Evolutionary conservation across 2,113 vertebrate genomes (phyloP).

Genomic region (Aramus guarauna): DNA sequence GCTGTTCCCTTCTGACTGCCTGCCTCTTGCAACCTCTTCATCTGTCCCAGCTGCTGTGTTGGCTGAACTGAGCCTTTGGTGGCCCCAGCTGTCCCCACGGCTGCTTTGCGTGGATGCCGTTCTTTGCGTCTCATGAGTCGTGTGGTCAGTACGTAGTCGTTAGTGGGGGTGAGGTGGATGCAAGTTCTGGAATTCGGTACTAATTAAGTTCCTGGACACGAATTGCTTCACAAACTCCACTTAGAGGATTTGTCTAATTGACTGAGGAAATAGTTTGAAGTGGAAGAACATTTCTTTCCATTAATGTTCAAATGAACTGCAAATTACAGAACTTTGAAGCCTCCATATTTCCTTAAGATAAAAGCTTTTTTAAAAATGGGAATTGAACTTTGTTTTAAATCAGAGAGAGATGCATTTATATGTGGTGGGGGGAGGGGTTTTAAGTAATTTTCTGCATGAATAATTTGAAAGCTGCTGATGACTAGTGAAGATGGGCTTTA

Average conservation of each 20-base stretch:
- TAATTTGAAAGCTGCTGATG: constrained; percentile 48
- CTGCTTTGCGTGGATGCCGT: background rate
- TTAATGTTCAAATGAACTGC: constrained; percentile 75
- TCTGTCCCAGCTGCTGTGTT: background rate
- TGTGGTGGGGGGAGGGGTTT: background rate
- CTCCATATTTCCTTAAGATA: constrained; percentile 72
- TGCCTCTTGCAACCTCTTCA: background rate
- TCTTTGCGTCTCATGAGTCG: accelerated
- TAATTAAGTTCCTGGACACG: constrained; percentile 74
- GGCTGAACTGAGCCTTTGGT: background rate
- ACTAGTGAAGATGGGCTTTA: background rate
- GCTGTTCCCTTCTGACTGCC: background rate
- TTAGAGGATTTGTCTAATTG: constrained; percentile 79
- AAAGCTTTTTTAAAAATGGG: constrained; percentile 57
- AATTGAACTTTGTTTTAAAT: constrained; percentile 63
- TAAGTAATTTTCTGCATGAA: constrained; percentile 65
- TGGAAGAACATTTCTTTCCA: constrained; percentile 75
- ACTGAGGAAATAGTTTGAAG: constrained; percentile 76
- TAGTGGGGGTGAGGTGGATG: constrained; percentile 19
- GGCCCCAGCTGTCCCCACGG: background rate
- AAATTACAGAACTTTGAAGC: constrained; percentile 67
- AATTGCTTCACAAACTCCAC: constrained; percentile 69
- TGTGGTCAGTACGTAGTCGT: background rate
- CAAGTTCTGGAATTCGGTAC: constrained; percentile 53
- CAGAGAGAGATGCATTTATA: constrained; percentile 58